phyloP scores from a whole-genome alignment of 2,888 invertebrate species.

The Tetropium fuscum region DNA sequence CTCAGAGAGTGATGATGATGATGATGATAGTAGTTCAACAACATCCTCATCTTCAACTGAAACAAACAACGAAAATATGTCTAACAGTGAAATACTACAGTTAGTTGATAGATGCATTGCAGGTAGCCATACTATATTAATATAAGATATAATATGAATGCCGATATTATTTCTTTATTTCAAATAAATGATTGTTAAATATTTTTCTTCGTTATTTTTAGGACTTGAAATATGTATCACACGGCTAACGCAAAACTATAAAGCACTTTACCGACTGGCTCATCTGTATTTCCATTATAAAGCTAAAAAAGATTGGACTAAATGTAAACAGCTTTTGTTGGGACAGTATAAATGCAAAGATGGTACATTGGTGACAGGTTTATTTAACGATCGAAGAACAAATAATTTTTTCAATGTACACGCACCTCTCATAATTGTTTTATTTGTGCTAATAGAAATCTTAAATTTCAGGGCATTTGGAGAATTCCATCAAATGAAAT shows the following conservation, averaged over 20 bases:
- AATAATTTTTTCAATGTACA: slow-evolving; percentile 90
- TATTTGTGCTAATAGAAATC: not conserved
- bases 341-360: slow-evolving; percentile 76
- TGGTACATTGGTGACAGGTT: slow-evolving; percentile 78
- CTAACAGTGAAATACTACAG: slow-evolving; percentile 57
- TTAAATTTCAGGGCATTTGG: slow-evolving; percentile 81
- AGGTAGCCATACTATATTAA: slow-evolving; percentile 43
- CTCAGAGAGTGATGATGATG: slow-evolving; percentile 66
- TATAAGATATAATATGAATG: too few relatives aligned
- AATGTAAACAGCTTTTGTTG: slow-evolving; percentile 79
- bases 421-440: slow-evolving; percentile 35
- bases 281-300: slow-evolving; percentile 83
- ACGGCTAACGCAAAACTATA: slow-evolving; percentile 92
- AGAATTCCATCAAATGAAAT: slow-evolving; percentile 90
- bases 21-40: slow-evolving; percentile 66
- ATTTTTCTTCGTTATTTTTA: slow-evolving; percentile 52
- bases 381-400: slow-evolving; percentile 87
- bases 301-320: slow-evolving; percentile 74
- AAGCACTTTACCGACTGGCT: slow-evolving; percentile 89
- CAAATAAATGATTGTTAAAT: too few relatives aligned
- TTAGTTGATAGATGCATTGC: slow-evolving; percentile 60
- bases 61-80: slow-evolving; percentile 56
- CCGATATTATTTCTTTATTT: too few relatives aligned
- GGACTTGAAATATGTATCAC: slow-evolving; percentile 88
- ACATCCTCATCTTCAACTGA: slow-evolving; percentile 57